Conservation (phyloP, 2,888 invertebrate species). For the Leucophenga maculata region DNA sequence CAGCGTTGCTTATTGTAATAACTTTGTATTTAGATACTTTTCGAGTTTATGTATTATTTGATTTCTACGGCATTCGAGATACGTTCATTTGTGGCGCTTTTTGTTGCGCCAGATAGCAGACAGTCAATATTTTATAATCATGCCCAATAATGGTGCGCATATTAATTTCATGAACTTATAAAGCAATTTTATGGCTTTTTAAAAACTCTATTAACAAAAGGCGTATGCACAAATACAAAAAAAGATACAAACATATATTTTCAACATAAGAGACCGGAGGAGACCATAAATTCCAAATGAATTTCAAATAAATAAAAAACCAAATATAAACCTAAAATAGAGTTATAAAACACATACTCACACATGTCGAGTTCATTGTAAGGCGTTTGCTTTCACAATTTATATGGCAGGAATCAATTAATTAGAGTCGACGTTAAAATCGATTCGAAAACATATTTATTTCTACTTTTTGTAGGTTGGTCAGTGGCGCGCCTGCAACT, state of each 20-base stretch:
- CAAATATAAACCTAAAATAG: constrained; percentile 41
- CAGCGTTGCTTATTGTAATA: constrained; percentile 44
- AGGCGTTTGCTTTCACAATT: constrained; percentile 64
- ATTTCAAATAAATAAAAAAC: constrained; percentile 6
- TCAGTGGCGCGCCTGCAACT: neutral
- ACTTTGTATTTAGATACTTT: constrained; percentile 11
- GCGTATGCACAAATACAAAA: constrained; percentile 60
- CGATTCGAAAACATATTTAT: too few species aligned
- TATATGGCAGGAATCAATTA: constrained; percentile 60
- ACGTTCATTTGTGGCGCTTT: constrained; percentile 51
- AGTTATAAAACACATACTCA: constrained; percentile 55
- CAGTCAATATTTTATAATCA: constrained; percentile 63
- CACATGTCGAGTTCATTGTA: constrained; percentile 59
- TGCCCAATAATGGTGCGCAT: constrained; percentile 63
- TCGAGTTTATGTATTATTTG: constrained; percentile 20
- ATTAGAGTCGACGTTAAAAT: constrained; percentile 51
- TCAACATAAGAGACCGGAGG: too few species aligned
- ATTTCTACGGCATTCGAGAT: neutral
- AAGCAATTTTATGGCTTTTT: constrained; percentile 64
- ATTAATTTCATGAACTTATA: constrained; percentile 61
- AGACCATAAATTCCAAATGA: too few species aligned
- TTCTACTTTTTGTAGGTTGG: constrained; percentile 40
- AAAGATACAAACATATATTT: constrained; percentile 42
- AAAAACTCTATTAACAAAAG: constrained; percentile 63
- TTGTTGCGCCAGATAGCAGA: constrained; percentile 53